phyloP scores from a whole-genome alignment of 2,113 vertebrate genomes.

The Variabilichromis moorii region DNA sequence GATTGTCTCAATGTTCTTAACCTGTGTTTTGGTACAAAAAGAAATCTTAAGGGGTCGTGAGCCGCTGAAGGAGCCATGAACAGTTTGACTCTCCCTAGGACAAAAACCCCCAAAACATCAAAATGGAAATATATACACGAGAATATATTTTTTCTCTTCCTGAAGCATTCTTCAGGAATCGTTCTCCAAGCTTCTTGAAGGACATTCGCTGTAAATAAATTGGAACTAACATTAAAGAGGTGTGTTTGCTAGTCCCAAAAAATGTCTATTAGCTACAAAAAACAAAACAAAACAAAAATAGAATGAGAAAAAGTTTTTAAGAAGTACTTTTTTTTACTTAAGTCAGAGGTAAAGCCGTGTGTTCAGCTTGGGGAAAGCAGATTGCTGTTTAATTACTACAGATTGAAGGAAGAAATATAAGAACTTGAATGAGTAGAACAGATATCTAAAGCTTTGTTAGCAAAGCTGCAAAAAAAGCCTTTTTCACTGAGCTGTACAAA shows the following conservation, averaged over 20 bases:
- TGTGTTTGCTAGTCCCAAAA: neutral
- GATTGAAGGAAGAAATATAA: neutral
- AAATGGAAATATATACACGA: neutral
- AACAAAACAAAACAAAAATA: neutral
- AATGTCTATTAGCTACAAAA: neutral
- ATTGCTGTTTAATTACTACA: neutral
- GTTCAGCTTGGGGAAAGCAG: neutral
- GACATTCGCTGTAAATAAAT: neutral
- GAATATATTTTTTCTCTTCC: neutral
- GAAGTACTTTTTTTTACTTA: neutral
- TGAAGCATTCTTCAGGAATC: neutral
- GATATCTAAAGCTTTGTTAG: neutral
- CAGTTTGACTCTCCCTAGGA: neutral
- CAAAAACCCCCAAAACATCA: neutral
- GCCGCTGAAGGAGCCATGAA: neutral
- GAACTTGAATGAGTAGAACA: neutral
- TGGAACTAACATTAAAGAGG: neutral
- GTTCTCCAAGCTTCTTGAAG: neutral
- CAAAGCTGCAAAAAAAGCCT: neutral
- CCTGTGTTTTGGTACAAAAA: neutral
- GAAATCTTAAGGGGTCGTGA: neutral
- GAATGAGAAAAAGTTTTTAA: neutral
- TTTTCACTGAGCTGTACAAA: neutral
- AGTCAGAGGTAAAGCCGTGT: neutral
- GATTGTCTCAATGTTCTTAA: neutral